A percentile compares a stretch with the other conserved stretches of the same genome.
Evolutionary conservation across 2,888 invertebrate genomes (phyloP).

Genomic region (Syrphus vitripennis): DNA sequence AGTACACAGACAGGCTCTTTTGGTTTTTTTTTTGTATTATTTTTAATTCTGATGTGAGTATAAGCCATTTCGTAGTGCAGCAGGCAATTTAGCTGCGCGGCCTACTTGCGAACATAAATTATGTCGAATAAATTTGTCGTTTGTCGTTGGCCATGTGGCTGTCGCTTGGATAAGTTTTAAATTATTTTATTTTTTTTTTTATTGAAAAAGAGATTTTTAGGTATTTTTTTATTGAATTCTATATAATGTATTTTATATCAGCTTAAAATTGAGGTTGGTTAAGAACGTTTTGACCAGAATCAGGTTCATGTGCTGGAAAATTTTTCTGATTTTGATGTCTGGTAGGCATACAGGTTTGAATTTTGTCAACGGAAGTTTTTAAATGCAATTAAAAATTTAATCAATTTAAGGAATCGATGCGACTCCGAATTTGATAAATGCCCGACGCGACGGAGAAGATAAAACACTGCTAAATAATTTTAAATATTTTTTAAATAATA

Average conservation of each 20-base stretch:
- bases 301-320: slow-evolving; percentile 30
- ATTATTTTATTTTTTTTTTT: not conserved
- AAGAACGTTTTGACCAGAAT: not conserved
- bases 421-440: too few species aligned
- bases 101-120: slow-evolving; percentile 69
- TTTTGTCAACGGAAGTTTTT: not conserved
- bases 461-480: too few species aligned
- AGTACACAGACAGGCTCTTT: slow-evolving; percentile 20
- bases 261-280: slow-evolving; percentile 12
- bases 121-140: slow-evolving; percentile 69
- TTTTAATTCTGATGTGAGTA: slow-evolving; percentile 18
- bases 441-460: too few species aligned
- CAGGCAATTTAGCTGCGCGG: slow-evolving; percentile 66
- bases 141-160: slow-evolving; percentile 68
- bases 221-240: not conserved
- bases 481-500: too few species aligned
- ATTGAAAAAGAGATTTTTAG: not conserved
- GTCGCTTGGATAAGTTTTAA: slow-evolving; percentile 52
- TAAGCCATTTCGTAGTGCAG: slow-evolving; percentile 49
- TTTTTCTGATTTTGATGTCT: not conserved
- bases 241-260: not conserved
- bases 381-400: not conserved
- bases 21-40: not conserved
- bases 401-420: not conserved
- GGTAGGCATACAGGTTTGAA: not conserved